phyloP scores from a whole-genome alignment of 2,888 invertebrate genomes.

The Dastarcus helophoroides region DNA sequence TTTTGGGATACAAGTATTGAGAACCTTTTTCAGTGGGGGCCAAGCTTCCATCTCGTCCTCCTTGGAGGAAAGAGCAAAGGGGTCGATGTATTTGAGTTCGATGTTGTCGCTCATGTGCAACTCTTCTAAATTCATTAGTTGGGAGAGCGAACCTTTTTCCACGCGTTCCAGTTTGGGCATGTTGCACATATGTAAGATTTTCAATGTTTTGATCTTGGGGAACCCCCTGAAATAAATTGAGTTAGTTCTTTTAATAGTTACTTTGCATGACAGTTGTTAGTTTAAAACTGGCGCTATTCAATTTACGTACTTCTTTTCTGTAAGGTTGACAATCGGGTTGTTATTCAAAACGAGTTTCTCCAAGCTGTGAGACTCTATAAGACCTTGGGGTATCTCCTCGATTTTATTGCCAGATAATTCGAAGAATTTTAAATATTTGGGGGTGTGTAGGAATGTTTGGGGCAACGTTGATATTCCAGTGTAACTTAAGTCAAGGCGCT shows the following conservation, averaged over 20 bases:
- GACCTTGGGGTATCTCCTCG: slow-evolving; percentile 44
- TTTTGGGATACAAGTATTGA: too few relatives aligned
- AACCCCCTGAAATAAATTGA: slow-evolving; percentile 47
- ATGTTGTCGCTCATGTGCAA: slow-evolving; percentile 55
- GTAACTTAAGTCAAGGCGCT: slow-evolving; percentile 59
- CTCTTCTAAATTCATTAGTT: slow-evolving; percentile 43
- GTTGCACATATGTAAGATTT: slow-evolving; percentile 55
- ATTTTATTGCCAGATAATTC: slow-evolving; percentile 51
- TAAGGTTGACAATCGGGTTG: slow-evolving; percentile 53
- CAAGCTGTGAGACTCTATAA: slow-evolving; percentile 49
- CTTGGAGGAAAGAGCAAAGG: slow-evolving; percentile 44
- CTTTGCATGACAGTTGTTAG: background rate
- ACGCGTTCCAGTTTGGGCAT: slow-evolving; percentile 51
- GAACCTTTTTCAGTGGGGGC: slow-evolving; percentile 54
- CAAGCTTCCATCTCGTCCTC: slow-evolving; percentile 43
- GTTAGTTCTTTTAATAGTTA: background rate
- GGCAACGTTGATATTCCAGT: slow-evolving; percentile 53
- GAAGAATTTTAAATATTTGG: slow-evolving; percentile 50
- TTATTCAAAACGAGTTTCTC: slow-evolving; percentile 53
- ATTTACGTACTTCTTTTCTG: slow-evolving; percentile 28
- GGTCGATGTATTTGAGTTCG: slow-evolving; percentile 45
- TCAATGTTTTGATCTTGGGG: slow-evolving; percentile 48
- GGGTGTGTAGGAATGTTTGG: slow-evolving; percentile 54
- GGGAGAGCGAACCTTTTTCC: slow-evolving; percentile 43
- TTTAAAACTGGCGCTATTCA: slow-evolving; percentile 4